phyloP scores from a whole-genome alignment of 92 coral and sea anemone species.

The Muricea muricata region DNA sequence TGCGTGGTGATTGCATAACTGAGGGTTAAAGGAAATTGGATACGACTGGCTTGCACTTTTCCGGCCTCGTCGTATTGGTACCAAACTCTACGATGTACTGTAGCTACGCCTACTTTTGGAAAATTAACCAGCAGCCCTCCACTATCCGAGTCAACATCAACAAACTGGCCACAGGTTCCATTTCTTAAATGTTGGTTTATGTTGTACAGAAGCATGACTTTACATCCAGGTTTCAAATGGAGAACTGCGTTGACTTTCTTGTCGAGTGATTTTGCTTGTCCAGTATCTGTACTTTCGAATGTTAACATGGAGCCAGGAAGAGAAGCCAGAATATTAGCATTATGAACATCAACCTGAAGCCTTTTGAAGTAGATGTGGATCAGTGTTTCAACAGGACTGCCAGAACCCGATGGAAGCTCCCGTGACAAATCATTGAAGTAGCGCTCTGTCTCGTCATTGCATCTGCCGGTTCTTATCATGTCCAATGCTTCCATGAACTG shows the following conservation, averaged over 20 bases:
- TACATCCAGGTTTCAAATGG: neutral
- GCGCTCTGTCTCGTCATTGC: conserved; percentile 2
- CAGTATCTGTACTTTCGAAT: neutral
- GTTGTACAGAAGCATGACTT: conserved; percentile 2
- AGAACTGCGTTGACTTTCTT: neutral
- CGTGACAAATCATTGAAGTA: neutral
- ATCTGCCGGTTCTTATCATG: conserved; percentile 9
- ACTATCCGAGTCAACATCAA: neutral
- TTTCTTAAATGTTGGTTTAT: neutral
- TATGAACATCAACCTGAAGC: neutral
- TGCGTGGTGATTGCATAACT: neutral
- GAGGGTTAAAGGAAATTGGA: no score
- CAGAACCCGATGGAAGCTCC: neutral
- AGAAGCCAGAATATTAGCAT: neutral
- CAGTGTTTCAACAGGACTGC: neutral
- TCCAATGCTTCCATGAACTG: conserved; percentile 13
- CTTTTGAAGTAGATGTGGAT: no score
- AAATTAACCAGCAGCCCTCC: conserved; percentile 1
- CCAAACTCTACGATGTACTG: neutral
- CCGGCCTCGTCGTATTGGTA: no score
- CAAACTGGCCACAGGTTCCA: neutral
- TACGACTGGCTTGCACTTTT: no score
- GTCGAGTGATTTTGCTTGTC: neutral
- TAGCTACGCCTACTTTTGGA: neutral
- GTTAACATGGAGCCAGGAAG: neutral